Conservation (phyloP, 2,113 vertebrate species). For the Brienomyrus brachyistius region DNA sequence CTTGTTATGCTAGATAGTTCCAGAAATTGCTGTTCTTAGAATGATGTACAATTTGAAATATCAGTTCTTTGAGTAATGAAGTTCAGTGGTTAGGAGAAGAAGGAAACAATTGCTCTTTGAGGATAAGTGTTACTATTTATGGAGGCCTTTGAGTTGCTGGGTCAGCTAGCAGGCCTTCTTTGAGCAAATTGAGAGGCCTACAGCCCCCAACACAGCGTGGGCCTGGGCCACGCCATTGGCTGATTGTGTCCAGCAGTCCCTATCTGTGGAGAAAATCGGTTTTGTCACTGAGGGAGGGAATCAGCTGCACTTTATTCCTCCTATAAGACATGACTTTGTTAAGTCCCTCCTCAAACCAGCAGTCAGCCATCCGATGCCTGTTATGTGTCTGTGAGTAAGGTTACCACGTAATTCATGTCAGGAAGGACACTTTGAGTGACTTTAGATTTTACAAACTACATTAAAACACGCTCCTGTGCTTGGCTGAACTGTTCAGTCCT, state of each 20-base stretch:
- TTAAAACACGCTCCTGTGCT: background rate
- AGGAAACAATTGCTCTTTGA: background rate
- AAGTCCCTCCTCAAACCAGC: background rate
- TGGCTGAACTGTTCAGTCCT: background rate
- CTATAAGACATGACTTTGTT: background rate
- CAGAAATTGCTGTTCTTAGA: background rate
- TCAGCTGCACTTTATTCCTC: background rate
- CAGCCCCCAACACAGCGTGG: background rate
- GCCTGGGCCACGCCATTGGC: background rate
- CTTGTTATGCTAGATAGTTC: background rate
- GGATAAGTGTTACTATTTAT: background rate
- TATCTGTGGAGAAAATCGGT: background rate
- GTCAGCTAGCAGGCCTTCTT: background rate
- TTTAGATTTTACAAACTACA: background rate
- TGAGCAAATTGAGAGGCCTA: background rate
- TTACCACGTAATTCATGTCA: background rate
- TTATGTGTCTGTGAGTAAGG: background rate
- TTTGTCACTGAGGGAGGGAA: background rate
- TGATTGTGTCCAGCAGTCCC: background rate
- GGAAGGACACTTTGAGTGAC: background rate
- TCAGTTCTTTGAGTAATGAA: background rate
- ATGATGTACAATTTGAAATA: background rate
- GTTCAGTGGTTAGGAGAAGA: background rate
- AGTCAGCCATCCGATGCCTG: background rate
- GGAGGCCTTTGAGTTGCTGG: background rate